phyloP scores from a whole-genome alignment of 2,113 vertebrate species.

The Blennius ocellaris region DNA sequence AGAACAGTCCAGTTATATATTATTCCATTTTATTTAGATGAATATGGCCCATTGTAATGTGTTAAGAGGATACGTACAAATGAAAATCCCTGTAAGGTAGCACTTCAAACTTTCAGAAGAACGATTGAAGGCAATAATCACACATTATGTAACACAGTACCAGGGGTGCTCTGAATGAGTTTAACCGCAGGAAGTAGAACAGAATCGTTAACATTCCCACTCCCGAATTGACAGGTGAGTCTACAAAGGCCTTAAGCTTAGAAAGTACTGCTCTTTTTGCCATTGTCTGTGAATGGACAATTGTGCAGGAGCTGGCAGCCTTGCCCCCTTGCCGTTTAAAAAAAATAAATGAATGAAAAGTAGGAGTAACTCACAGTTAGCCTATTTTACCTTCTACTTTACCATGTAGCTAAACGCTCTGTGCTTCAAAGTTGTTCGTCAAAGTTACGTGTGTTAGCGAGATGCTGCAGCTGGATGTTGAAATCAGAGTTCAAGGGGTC shows the following conservation, averaged over 20 bases:
- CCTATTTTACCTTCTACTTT: background rate
- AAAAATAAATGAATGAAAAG: background rate
- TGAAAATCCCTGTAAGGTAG: slow-evolving; percentile 5
- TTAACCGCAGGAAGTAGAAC: background rate
- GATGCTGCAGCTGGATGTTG: background rate
- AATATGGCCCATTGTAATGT: slow-evolving; percentile 3
- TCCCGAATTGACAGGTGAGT: background rate
- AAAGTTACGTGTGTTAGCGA: background rate
- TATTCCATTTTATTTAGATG: slow-evolving; percentile 14
- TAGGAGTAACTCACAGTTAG: background rate
- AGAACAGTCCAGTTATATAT: background rate
- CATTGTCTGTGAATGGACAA: background rate
- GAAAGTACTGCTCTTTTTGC: background rate
- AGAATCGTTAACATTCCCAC: background rate
- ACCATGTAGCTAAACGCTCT: background rate
- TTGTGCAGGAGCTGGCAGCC: background rate
- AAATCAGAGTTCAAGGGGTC: too few species aligned
- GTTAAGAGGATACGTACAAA: slow-evolving; percentile 10
- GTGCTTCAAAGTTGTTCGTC: background rate
- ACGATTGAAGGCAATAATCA: background rate
- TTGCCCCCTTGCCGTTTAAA: slow-evolving; percentile 7
- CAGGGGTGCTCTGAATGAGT: background rate
- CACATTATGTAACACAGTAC: background rate
- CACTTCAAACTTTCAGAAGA: background rate
- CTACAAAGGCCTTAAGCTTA: background rate